Evolutionary conservation across 2,113 vertebrate species (phyloP).

Genomic region (Scophthalmus maximus): DNA sequence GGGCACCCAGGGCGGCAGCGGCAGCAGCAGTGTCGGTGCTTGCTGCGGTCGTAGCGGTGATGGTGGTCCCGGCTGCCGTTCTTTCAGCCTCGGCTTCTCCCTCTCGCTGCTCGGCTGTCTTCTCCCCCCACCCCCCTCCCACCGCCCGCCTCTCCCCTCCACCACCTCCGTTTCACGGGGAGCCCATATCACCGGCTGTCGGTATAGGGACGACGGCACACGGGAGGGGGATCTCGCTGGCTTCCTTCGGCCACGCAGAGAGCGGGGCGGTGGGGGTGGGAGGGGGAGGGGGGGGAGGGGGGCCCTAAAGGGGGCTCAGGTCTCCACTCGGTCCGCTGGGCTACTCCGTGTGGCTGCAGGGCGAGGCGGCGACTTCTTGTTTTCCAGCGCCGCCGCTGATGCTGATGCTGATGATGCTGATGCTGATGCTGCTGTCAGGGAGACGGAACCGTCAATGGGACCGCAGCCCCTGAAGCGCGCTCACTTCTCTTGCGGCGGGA

Average conservation of each 20-base stretch:
- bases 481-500: slow-evolving; percentile 75
- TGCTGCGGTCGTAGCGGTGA: slow-evolving; percentile 49
- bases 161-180: slow-evolving; percentile 82
- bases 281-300: slow-evolving; percentile 47
- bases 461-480: slow-evolving; percentile 86
- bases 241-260: slow-evolving; percentile 58
- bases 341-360: slow-evolving; percentile 70
- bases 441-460: slow-evolving; percentile 88
- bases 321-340: slow-evolving; percentile 50
- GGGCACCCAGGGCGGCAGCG: slow-evolving; percentile 79
- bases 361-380: slow-evolving; percentile 79
- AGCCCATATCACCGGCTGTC: slow-evolving; percentile 85
- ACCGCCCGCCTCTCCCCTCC: slow-evolving; percentile 75
- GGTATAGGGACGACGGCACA: slow-evolving; percentile 63
- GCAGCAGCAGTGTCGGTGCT: slow-evolving; percentile 43
- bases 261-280: slow-evolving; percentile 37
- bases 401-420: slow-evolving; percentile 58
- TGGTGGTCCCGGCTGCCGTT: slow-evolving; percentile 64
- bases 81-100: slow-evolving; percentile 63
- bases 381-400: slow-evolving; percentile 68
- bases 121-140: slow-evolving; percentile 77
- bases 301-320: slow-evolving; percentile 48
- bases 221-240: slow-evolving; percentile 57
- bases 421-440: slow-evolving; percentile 84
- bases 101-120: slow-evolving; percentile 75